A percentile compares a stretch with the other conserved stretches of the same genome.
Conservation (phyloP, 1,140 invertebrate genomes). For the Meloidogyne chitwoodi region DNA sequence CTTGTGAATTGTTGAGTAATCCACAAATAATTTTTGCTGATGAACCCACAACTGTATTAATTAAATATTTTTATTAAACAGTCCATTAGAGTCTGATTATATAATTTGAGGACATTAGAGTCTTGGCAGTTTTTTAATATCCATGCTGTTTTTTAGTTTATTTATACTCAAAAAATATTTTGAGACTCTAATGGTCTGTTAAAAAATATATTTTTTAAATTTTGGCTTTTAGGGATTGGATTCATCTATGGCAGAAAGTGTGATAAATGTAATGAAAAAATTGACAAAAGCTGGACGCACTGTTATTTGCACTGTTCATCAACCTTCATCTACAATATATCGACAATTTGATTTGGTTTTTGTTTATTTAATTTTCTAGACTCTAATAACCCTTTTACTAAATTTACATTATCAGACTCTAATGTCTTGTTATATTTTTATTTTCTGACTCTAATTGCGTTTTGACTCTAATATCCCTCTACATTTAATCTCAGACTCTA, state of each 20-base stretch:
- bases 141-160: too few relatives aligned
- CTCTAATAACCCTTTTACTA: not conserved
- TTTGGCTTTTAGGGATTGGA: slow-evolving; percentile 66
- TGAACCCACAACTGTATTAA: slow-evolving; percentile 73
- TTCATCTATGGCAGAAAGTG: slow-evolving; percentile 72
- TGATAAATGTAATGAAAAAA: slow-evolving; percentile 69
- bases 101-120: too few relatives aligned
- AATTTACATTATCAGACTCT: not conserved
- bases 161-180: too few relatives aligned
- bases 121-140: too few relatives aligned
- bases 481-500: not conserved
- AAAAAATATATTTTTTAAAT: not conserved
- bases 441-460: not conserved
- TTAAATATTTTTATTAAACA: not conserved
- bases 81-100: too few relatives aligned
- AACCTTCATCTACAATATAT: slow-evolving; percentile 78
- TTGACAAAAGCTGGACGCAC: slow-evolving; percentile 70
- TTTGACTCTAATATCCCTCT: too few relatives aligned
- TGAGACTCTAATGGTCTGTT: too few relatives aligned
- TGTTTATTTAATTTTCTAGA: not conserved
- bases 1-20: slow-evolving; percentile 69
- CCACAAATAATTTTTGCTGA: slow-evolving; percentile 76
- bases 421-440: too few relatives aligned
- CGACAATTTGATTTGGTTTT: slow-evolving; percentile 69
- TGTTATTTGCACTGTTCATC: slow-evolving; percentile 79